A percentile compares a stretch with the other conserved stretches of the same genome.
phyloP scores from a whole-genome alignment of 1,140 invertebrate genomes.

The Drosophila melanogaster region Release_6_plus_ISO1_MT NT_033779.5:9455501-9456000 shows the following conservation, averaged over 20 bases:
- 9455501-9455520: slow-evolving; percentile 25
- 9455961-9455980: slow-evolving; percentile 11
- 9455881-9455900: not conserved
- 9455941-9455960: not conserved
- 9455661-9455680: slow-evolving; percentile 38
- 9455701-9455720: slow-evolving; percentile 53
- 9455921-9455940: slow-evolving; percentile 31
- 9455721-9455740: slow-evolving; percentile 23
- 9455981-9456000: slow-evolving; percentile 6
- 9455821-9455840: slow-evolving; percentile 15
- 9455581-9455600: slow-evolving; percentile 7
- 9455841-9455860: slow-evolving; percentile 6
- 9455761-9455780: slow-evolving; percentile 6
- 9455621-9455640: slow-evolving; percentile 31
- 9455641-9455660: slow-evolving; percentile 8
- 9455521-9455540: slow-evolving; percentile 47
- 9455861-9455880: not conserved
- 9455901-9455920: slow-evolving; percentile 18
- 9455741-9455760: slow-evolving; percentile 46
- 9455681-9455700: slow-evolving; percentile 46
- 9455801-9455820: slow-evolving; percentile 26
- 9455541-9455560: slow-evolving; percentile 27
- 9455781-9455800: not conserved
- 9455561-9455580: slow-evolving; percentile 16
- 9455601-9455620: slow-evolving; percentile 37